Evolutionary conservation across 2,888 invertebrate genomes (phyloP).

Genomic region (Cinara cedri): DNA sequence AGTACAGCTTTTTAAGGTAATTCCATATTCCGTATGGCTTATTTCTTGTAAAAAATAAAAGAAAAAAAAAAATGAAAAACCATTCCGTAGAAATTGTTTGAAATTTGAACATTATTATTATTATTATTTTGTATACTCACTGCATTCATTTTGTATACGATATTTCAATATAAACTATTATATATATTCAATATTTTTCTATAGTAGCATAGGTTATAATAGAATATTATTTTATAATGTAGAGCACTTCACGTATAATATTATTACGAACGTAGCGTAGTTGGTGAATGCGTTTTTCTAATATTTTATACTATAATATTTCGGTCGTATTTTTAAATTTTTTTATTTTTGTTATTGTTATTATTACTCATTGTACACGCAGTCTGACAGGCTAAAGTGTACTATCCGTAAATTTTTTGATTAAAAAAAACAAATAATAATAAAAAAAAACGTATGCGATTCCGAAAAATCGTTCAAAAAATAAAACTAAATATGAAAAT

Average conservation of each 20-base stretch:
- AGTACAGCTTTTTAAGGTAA: constrained; percentile 99
- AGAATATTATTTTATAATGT: constrained; percentile 18
- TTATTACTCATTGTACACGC: too few species aligned
- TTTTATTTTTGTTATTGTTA: background rate
- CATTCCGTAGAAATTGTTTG: constrained; percentile 14
- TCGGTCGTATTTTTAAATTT: constrained; percentile 21
- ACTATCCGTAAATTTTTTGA: background rate
- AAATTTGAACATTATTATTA: background rate
- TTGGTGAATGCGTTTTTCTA: constrained; percentile 32
- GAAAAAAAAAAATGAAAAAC: background rate
- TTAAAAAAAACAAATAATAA: background rate
- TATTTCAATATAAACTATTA: background rate
- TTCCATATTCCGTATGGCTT: constrained; percentile 11
- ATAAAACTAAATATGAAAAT: too few species aligned
- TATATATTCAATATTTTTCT: background rate
- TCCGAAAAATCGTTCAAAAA: too few species aligned
- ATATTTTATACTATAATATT: constrained; percentile 29
- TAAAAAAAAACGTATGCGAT: too few species aligned
- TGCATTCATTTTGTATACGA: constrained; percentile 40
- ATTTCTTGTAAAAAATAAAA: constrained; percentile 1
- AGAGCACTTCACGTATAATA: too few species aligned
- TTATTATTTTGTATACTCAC: background rate
- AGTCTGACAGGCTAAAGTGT: too few species aligned
- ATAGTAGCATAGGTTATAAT: background rate
- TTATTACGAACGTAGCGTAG: constrained; percentile 49